A percentile compares a stretch with the other conserved stretches of the same genome.
Evolutionary conservation across 2,797 vertebrate species (phyloP).

Genomic region (Notolabrus celidotus): DNA sequence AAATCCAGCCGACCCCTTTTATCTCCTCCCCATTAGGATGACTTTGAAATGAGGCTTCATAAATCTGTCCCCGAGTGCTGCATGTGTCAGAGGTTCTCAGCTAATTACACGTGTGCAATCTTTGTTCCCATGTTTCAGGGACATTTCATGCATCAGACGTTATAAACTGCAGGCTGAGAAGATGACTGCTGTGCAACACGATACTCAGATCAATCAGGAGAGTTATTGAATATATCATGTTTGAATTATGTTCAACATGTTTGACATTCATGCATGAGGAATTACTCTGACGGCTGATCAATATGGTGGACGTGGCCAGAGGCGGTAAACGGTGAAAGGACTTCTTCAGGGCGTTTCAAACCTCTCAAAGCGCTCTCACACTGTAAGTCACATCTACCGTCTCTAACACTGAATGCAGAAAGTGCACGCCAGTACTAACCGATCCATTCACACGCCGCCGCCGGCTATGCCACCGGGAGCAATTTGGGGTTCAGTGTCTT

Average conservation of each 20-base stretch:
- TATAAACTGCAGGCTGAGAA: not conserved
- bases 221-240: not conserved
- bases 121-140: constrained; percentile 14
- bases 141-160: constrained; percentile 1
- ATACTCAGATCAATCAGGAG: not conserved
- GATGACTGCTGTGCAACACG: not conserved
- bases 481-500: too few species aligned
- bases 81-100: constrained; percentile 26
- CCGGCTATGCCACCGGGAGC: too few species aligned
- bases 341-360: too few species aligned
- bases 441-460: too few species aligned
- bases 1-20: constrained; percentile 32
- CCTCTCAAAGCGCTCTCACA: too few species aligned
- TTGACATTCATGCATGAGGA: not conserved
- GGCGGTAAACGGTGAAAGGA: not conserved
- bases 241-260: not conserved
- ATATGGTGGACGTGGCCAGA: not conserved
- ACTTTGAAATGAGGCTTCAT: constrained; percentile 41
- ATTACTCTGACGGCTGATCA: not conserved
- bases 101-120: constrained; percentile 37
- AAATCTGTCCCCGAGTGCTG: constrained; percentile 25
- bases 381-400: too few species aligned
- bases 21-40: constrained; percentile 31
- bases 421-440: too few species aligned
- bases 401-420: too few species aligned